Evolutionary conservation across 2,113 vertebrate species (phyloP).

Genomic region (Motacilla alba): DNA sequence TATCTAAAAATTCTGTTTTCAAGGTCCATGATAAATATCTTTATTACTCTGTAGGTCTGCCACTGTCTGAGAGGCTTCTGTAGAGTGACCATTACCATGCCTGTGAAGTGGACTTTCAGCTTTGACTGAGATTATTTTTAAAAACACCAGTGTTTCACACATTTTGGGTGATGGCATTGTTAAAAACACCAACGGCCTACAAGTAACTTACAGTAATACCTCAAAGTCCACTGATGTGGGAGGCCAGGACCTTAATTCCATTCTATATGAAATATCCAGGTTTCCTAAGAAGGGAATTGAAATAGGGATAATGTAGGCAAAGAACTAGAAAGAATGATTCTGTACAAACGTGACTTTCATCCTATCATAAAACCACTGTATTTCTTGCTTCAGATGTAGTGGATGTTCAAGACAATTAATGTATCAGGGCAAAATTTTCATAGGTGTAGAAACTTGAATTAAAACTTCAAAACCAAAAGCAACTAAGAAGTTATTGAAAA

Average conservation of each 20-base stretch:
- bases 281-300: neutral
- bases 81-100: neutral
- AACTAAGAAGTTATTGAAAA: neutral
- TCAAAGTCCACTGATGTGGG: neutral
- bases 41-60: neutral
- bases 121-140: neutral
- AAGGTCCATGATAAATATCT: neutral
- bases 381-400: neutral
- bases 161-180: neutral
- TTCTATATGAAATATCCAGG: neutral
- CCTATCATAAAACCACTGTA: neutral
- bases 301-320: neutral
- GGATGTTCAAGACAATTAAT: neutral
- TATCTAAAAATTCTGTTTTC: neutral
- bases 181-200: neutral
- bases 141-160: neutral
- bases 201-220: neutral
- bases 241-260: neutral
- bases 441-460: neutral
- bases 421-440: neutral
- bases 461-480: neutral
- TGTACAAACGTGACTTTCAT: neutral
- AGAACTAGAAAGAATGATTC: neutral
- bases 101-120: neutral
- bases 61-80: neutral